Percentiles rank a stretch among this genome's conserved stretches.
phyloP scores from a whole-genome alignment of 2,113 vertebrate genomes.

The Eudyptes chrysolophus region DNA sequence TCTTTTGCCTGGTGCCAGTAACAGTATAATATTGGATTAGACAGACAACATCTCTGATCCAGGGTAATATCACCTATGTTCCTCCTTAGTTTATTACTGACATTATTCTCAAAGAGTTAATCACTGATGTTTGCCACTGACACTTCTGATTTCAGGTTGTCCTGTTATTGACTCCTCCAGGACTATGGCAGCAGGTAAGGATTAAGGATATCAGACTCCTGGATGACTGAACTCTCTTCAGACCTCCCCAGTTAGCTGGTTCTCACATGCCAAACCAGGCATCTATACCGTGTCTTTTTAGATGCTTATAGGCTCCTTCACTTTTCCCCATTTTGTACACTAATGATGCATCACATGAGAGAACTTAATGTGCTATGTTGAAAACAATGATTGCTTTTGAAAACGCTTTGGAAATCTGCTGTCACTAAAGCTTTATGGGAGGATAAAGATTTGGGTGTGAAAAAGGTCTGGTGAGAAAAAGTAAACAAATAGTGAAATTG shows the following conservation, averaged over 20 bases:
- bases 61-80: background rate
- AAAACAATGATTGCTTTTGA: background rate
- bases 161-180: background rate
- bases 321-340: background rate
- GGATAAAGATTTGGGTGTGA: background rate
- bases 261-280: background rate
- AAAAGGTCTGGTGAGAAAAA: background rate
- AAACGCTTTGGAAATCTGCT: background rate
- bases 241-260: background rate
- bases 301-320: background rate
- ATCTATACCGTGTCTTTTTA: background rate
- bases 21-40: background rate
- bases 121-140: background rate
- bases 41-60: background rate
- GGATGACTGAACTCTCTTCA: background rate
- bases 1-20: background rate
- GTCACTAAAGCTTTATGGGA: background rate
- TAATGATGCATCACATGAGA: background rate
- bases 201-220: background rate
- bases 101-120: background rate
- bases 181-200: background rate
- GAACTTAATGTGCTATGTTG: background rate
- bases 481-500: background rate
- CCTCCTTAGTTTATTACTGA: background rate
- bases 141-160: background rate